Base-by-base conservation (phyloP, 2,888 invertebrate species). In the Pocota personata region DNA sequence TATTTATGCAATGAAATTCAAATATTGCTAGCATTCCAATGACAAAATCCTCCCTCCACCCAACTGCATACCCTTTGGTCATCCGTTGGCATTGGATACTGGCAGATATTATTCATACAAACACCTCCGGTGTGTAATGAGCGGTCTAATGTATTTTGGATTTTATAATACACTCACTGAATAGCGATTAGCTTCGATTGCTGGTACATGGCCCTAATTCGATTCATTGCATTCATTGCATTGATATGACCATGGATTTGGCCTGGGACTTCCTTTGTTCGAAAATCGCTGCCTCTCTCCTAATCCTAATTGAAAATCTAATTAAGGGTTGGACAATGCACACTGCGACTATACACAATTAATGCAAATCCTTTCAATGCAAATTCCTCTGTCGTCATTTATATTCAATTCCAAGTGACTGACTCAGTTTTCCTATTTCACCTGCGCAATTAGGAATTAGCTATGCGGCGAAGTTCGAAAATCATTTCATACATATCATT, bases 221-320 rank as follows among this genome's bases (percentile, higher is more conserved):
- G 69, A 80, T 75, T 73, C 71, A 80, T 67, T 55, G 52, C 67
- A 73, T 67, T 37, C 40, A 48, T 43, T 52, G 62, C 46, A 46
- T 37, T 35, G 82, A 46, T 37, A 73, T 40, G 43, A 69, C 55
- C 46, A 57, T 77, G 64, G 55, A 46, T 60, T 69, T 57, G 48
- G 30, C 48, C 60, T 60, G 58, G 50, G 52, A 75, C 64, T 66
- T 66, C 46, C 86, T 86, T 86, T 86, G 86, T 82, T 72, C 60
- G 8, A 67, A 50, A 67, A 24, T 19, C 60, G n/a, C 24, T 69
- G 16, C 14, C 40, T 8, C 37, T 55, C 24, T 67, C 40, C 32
- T 50, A 71, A 71, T 84, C 80, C 86, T 82, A 86, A 86, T 86
- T 76, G 82, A 82, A 86, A 86, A 86, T 86, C 86, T 86, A 86